phyloP scores from a whole-genome alignment of 2,113 vertebrate species.

The Clinocottus analis region DNA sequence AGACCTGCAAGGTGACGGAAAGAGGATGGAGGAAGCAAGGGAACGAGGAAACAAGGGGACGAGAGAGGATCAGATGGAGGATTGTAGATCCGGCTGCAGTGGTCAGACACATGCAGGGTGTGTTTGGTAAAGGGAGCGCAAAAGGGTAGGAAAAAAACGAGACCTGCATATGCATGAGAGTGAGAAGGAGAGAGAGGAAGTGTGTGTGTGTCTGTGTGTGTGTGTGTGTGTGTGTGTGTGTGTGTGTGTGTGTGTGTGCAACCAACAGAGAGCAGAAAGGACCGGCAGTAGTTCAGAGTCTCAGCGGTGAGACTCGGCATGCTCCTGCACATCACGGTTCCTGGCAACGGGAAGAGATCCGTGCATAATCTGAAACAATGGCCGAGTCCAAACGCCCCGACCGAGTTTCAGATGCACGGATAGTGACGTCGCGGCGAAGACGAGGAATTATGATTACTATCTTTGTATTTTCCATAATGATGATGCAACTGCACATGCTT shows the following conservation, averaged over 20 bases:
- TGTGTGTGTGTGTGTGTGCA: background rate
- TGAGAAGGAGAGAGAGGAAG: background rate
- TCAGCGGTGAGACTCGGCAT: background rate
- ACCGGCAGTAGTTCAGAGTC: background rate
- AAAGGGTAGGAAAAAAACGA: background rate
- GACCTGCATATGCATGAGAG: slow-evolving; percentile 32
- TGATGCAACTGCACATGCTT: background rate
- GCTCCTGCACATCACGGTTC: background rate
- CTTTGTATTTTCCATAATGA: background rate
- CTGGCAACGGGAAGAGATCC: background rate
- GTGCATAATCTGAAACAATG: slow-evolving; percentile 10
- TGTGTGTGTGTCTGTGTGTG: background rate
- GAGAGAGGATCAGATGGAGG: background rate
- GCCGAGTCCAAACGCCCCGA: background rate
- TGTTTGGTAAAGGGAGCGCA: slow-evolving; percentile 4
- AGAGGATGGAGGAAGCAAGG: background rate
- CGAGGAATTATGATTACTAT: background rate
- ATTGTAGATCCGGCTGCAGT: slow-evolving; percentile 15
- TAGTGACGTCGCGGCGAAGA: slow-evolving; percentile 15
- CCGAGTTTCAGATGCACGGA: background rate
- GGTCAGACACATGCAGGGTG: slow-evolving; percentile 1
- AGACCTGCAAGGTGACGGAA: slow-evolving; percentile 1
- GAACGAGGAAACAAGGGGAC: background rate
- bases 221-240: background rate
- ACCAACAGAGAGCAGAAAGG: background rate